A percentile compares a stretch with the other conserved stretches of the same genome.
Conservation (phyloP, 2,888 invertebrate species). For the Cybosia mesomella region DNA sequence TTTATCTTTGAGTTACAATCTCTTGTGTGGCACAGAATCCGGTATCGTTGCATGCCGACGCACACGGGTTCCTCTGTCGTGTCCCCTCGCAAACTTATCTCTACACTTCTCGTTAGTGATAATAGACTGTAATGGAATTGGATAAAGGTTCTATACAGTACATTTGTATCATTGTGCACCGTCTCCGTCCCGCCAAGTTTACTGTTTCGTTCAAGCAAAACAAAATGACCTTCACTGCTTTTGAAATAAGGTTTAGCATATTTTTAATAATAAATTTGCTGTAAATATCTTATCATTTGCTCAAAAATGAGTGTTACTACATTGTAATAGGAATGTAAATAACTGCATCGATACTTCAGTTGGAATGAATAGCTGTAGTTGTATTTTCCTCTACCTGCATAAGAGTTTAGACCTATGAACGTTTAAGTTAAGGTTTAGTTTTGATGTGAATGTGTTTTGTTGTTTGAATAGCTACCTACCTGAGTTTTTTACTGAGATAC, state of each 20-base stretch:
- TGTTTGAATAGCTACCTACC: constrained; percentile 58
- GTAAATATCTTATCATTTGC: constrained; percentile 32
- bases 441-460: constrained; percentile 29
- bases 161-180: constrained; percentile 35
- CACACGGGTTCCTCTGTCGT: constrained; percentile 78
- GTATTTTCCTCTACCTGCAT: constrained; percentile 15
- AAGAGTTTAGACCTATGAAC: background rate
- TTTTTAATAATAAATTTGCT: constrained; percentile 11
- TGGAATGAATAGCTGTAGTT: constrained; percentile 33
- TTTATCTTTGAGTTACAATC: constrained; percentile 48
- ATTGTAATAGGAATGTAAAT: constrained; percentile 45
- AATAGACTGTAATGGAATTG: constrained; percentile 24
- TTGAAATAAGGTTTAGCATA: constrained; percentile 11
- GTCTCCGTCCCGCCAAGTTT: constrained; percentile 38
- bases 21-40: constrained; percentile 60
- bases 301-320: constrained; percentile 43
- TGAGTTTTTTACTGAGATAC: constrained; percentile 63
- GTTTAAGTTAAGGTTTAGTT: constrained; percentile 14
- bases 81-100: constrained; percentile 53
- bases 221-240: constrained; percentile 6
- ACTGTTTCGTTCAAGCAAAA: background rate
- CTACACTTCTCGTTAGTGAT: constrained; percentile 25
- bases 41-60: constrained; percentile 80
- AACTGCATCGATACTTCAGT: constrained; percentile 41
- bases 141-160: constrained; percentile 16